Conservation (phyloP, 2,113 vertebrate genomes). For the Xenopus borealis region DNA sequence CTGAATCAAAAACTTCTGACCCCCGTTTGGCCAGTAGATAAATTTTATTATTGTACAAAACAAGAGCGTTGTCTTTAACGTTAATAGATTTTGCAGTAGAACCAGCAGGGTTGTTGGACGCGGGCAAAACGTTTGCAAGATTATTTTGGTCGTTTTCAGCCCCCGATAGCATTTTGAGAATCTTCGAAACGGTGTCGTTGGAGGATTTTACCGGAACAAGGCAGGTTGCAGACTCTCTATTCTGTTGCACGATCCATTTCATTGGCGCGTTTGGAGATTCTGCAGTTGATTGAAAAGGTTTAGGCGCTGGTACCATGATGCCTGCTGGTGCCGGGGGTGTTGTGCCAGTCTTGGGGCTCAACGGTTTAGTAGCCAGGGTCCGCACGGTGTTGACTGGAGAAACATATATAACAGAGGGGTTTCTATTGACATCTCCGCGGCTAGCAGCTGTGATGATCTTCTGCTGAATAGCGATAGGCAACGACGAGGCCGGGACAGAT, state of each 20-base stretch:
- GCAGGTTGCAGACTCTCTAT: slow-evolving; percentile 48
- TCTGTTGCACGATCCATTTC: slow-evolving; percentile 80
- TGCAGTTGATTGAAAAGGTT: slow-evolving; percentile 17
- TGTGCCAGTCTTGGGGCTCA: slow-evolving; percentile 47
- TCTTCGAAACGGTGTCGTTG: slow-evolving; percentile 65
- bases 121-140: slow-evolving; percentile 48
- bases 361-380: slow-evolving; percentile 47
- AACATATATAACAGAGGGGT: slow-evolving; percentile 65
- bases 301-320: background rate
- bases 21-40: slow-evolving; percentile 74
- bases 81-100: slow-evolving; percentile 54
- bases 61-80: slow-evolving; percentile 71
- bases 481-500: slow-evolving; percentile 69
- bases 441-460: slow-evolving; percentile 64
- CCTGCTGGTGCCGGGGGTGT: background rate
- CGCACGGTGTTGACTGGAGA: slow-evolving; percentile 76
- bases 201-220: slow-evolving; percentile 68
- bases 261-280: slow-evolving; percentile 61
- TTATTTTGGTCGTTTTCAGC: slow-evolving; percentile 49
- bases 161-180: slow-evolving; percentile 65
- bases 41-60: slow-evolving; percentile 81
- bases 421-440: slow-evolving; percentile 50
- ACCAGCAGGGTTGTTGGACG: slow-evolving; percentile 42
- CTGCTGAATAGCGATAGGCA: slow-evolving; percentile 70
- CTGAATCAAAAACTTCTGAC: slow-evolving; percentile 51